These are phyloP conservation scores for Drosophila borealis DNA, from an alignment of 2,888 invertebrate genomes.

Conservation along the genomic window DNA sequence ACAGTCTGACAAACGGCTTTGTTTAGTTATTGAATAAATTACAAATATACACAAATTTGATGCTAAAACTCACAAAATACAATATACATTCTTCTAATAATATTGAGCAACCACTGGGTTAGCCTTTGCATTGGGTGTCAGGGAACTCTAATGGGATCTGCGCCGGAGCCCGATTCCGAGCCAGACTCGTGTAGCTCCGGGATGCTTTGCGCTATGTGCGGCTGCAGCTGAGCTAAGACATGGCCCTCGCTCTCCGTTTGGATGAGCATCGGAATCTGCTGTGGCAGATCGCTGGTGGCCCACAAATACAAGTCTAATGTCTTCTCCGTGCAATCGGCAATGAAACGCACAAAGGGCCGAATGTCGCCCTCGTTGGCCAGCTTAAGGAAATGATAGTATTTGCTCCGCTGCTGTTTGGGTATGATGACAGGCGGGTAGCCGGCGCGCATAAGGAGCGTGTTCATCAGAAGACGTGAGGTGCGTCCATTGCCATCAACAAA, in stretches of 20 bases:
- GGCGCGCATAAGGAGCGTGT: conserved; percentile 96
- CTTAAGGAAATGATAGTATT: conserved; percentile 95
- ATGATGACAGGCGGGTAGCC: conserved; percentile 98
- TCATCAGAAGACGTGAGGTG: conserved; percentile 97
- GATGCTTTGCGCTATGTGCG: conserved; percentile 34
- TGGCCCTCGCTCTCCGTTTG: conserved; percentile 80
- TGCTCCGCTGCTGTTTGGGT: conserved; percentile 92
- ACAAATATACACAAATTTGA: conserved; percentile 37
- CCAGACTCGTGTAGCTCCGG: conserved; percentile 36
- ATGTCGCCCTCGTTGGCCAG: conserved; percentile 97
- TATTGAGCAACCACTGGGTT: conserved; percentile 13
- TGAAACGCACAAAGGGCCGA: conserved; percentile 97
- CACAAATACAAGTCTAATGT: conserved; percentile 94
- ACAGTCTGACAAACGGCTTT: conserved; percentile 58
- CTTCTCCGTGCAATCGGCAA: conserved; percentile 95
- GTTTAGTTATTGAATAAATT: conserved; percentile 42
- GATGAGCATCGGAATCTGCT: conserved; percentile 89
- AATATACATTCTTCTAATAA: conserved; percentile 45
- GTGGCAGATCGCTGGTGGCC: conserved; percentile 91
- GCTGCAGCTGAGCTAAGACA: conserved; percentile 64
- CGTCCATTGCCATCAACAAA: conserved; percentile 98
- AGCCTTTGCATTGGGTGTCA: conserved; percentile 43
- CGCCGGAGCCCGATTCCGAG: conserved; percentile 66
- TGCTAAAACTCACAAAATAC: conserved; percentile 37
- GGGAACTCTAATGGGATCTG: conserved; percentile 57